A percentile compares a stretch with the other conserved stretches of the same genome.
Evolutionary conservation across 2,888 invertebrate genomes (phyloP).

Genomic region (Hirtodrosophila alboralis): DNA sequence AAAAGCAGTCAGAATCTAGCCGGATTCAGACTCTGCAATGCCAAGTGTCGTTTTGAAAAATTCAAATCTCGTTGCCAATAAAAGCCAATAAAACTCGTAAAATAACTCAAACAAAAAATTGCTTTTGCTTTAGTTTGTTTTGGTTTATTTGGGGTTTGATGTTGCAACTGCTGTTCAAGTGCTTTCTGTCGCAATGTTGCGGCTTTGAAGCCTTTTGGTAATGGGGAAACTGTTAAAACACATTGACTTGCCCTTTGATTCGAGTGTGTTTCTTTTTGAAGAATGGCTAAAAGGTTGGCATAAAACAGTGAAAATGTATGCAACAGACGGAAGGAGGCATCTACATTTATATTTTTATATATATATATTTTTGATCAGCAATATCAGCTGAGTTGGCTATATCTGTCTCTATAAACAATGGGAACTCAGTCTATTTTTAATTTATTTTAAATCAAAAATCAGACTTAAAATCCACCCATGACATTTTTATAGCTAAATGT

Average conservation of each 20-base stretch:
- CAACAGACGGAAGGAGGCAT: too few relatives aligned
- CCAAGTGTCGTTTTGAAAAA: constrained; percentile 75
- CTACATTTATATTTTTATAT: too few relatives aligned
- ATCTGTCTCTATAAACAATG: too few relatives aligned
- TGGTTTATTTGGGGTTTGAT: neutral
- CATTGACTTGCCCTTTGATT: constrained; percentile 47
- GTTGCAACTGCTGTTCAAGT: constrained; percentile 54
- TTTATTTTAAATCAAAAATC: too few relatives aligned
- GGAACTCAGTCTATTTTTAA: too few relatives aligned
- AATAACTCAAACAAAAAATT: constrained; percentile 71
- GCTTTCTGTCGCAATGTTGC: constrained; percentile 76
- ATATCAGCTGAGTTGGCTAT: too few relatives aligned
- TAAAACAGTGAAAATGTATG: too few relatives aligned
- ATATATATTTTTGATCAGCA: too few relatives aligned
- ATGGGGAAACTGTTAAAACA: constrained; percentile 51
- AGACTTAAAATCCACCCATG: too few relatives aligned
- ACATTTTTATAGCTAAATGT: too few relatives aligned
- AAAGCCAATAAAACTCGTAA: constrained; percentile 81
- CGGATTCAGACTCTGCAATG: constrained; percentile 20
- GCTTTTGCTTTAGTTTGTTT: neutral
- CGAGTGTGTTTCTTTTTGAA: constrained; percentile 5
- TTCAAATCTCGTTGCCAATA: constrained; percentile 79
- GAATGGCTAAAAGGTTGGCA: too few relatives aligned
- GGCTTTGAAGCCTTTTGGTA: constrained; percentile 54
- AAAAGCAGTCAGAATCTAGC: neutral